A percentile compares a stretch with the other conserved stretches of the same genome.
Evolutionary conservation across 1,140 invertebrate species (phyloP).

Genomic region (Rhopalosiphum maidis): DNA sequence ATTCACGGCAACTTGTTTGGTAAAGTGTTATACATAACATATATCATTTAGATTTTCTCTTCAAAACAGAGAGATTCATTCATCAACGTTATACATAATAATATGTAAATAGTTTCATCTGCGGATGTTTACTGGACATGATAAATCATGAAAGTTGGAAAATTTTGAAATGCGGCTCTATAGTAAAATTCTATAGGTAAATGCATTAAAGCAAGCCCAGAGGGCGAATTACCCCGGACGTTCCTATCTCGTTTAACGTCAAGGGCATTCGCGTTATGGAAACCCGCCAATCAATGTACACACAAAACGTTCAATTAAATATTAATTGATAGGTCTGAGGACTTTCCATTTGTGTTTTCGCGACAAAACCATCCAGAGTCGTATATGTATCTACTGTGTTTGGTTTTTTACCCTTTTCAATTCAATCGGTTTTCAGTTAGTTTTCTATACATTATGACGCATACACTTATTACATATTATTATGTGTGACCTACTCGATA

Average conservation of each 20-base stretch:
- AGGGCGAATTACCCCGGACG: not conserved
- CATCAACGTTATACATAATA: not conserved
- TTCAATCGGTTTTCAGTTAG: not conserved
- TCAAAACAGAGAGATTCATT: not conserved
- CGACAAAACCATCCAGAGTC: not conserved
- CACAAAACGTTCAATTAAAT: conserved; percentile 24
- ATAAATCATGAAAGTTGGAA: not conserved
- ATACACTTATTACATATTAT: not conserved
- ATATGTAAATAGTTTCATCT: not conserved
- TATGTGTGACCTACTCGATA: not conserved
- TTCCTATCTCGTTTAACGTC: not conserved
- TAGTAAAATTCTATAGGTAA: not conserved
- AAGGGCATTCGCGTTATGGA: not conserved
- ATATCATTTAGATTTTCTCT: not conserved
- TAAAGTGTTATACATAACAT: not conserved
- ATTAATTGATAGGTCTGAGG: not conserved
- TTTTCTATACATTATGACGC: not conserved
- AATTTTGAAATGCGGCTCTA: not conserved
- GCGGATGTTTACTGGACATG: not conserved
- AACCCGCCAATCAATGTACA: not conserved
- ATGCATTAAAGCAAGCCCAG: not conserved
- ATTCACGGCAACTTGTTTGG: not conserved
- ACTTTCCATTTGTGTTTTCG: not conserved
- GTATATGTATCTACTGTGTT: not conserved
- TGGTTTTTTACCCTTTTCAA: not conserved